These are phyloP conservation scores for Falco novaeseelandiae DNA, from an alignment of 2,797 vertebrate species.

Conservation along the genomic window DNA sequence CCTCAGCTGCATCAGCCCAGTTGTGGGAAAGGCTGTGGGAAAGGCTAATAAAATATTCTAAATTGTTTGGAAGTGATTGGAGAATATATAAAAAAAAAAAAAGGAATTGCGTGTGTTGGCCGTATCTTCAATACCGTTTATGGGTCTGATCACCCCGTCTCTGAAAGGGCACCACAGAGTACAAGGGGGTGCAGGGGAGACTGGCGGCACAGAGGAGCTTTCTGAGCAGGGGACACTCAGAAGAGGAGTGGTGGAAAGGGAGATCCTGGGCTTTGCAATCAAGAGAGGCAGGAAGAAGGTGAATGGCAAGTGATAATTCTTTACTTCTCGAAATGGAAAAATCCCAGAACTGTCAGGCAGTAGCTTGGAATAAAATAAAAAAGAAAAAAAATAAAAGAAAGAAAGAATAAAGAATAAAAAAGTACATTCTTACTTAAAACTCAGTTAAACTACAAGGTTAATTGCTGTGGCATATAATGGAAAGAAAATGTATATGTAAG, in stretches of 20 bases:
- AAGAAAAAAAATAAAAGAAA: no score
- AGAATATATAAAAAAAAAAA: neutral
- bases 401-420: neutral
- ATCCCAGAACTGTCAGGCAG: neutral
- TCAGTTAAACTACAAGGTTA: neutral
- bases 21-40: neutral
- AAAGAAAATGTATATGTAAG: neutral
- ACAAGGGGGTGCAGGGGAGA: no score
- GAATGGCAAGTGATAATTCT: neutral
- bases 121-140: neutral
- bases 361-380: neutral
- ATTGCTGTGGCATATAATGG: neutral
- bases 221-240: neutral
- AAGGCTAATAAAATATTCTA: neutral
- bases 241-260: neutral
- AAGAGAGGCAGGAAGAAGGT: neutral
- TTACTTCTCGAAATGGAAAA: neutral
- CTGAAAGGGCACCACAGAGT: fast-evolving
- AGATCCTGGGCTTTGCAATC: neutral
- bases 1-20: neutral
- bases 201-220: neutral
- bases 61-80: neutral
- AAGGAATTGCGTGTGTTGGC: neutral
- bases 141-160: neutral
- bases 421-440: neutral